phyloP scores from a whole-genome alignment of 2,797 vertebrate species.

The Catharus ustulatus region DNA sequence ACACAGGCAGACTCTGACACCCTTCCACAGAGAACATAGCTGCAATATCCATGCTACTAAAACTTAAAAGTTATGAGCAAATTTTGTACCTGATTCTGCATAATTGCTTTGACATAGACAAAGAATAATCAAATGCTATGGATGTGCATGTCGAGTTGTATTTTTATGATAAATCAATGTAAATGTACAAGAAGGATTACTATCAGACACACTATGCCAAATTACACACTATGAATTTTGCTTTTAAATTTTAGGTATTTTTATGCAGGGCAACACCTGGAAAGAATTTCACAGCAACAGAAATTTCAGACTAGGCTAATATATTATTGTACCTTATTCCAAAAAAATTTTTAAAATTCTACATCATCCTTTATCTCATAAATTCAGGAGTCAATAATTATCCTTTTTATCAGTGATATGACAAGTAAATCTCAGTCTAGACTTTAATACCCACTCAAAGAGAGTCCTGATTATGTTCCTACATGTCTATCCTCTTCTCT shows the following conservation, averaged over 20 bases:
- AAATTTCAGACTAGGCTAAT: slow-evolving; percentile 36
- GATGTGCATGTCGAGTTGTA: not conserved
- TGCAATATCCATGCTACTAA: not conserved
- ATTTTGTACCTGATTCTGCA: not conserved
- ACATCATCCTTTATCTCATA: slow-evolving; percentile 54
- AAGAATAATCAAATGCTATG: not conserved
- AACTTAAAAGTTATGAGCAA: not conserved
- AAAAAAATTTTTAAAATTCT: slow-evolving; percentile 64
- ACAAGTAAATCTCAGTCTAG: slow-evolving; percentile 60
- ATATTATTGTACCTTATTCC: slow-evolving; percentile 4
- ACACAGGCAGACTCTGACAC: not conserved
- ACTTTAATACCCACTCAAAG: slow-evolving; percentile 60
- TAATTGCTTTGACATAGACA: not conserved
- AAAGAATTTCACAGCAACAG: slow-evolving; percentile 41
- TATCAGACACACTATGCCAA: not conserved
- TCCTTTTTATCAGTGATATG: slow-evolving; percentile 60
- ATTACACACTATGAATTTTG: not conserved
- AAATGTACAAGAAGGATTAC: not conserved
- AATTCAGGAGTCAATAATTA: slow-evolving; percentile 65
- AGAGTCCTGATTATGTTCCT: slow-evolving; percentile 43
- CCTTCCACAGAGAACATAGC: not conserved
- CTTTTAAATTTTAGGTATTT: not conserved
- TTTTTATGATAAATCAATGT: not conserved
- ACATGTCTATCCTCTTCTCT: slow-evolving; percentile 44
- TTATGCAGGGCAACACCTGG: not conserved